Conservation (phyloP, 2,113 vertebrate genomes). For the Gadus macrocephalus region DNA sequence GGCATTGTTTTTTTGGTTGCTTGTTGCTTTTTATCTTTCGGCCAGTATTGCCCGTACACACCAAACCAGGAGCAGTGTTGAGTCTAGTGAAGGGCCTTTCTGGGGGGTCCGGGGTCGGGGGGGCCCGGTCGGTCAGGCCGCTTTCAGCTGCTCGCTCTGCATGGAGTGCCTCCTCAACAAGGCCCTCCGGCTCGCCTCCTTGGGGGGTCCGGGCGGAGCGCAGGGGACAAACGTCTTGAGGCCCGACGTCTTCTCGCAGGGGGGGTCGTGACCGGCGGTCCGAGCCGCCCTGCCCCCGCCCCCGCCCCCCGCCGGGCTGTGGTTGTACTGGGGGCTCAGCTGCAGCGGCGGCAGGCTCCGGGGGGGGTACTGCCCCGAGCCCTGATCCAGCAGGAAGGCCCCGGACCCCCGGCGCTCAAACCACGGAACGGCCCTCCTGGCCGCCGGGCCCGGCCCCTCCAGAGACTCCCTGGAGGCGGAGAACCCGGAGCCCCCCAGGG, state of each 20-base stretch:
- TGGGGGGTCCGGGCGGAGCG: slow-evolving; percentile 76
- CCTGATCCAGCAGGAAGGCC: slow-evolving; percentile 67
- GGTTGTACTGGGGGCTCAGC: slow-evolving; percentile 57
- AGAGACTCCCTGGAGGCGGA: slow-evolving; percentile 69
- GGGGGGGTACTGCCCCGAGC: slow-evolving; percentile 60
- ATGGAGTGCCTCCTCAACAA: slow-evolving; percentile 85
- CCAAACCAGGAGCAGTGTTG: too few species aligned
- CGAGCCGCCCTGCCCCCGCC: slow-evolving; percentile 15
- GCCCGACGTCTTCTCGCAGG: slow-evolving; percentile 63
- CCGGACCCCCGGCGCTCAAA: slow-evolving; percentile 75
- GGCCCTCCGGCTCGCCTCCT: slow-evolving; percentile 73
- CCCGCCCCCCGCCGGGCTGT: slow-evolving; percentile 24
- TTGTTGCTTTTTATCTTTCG: too few species aligned
- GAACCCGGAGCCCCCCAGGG: slow-evolving; percentile 67
- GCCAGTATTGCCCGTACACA: too few species aligned
- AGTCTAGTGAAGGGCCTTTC: too few species aligned
- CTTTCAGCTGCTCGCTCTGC: slow-evolving; percentile 83
- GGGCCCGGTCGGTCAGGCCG: slow-evolving; percentile 19
- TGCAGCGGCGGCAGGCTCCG: slow-evolving; percentile 84
- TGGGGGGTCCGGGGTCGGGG: background rate
- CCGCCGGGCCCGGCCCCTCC: slow-evolving; percentile 43
- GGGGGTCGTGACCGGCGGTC: slow-evolving; percentile 36
- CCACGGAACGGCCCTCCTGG: slow-evolving; percentile 63
- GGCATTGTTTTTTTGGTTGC: too few species aligned
- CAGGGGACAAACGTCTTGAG: slow-evolving; percentile 71